A percentile compares a stretch with the other conserved stretches of the same genome.
Conservation (phyloP, 2,888 invertebrate species). For the Dichetophora obliterata region DNA sequence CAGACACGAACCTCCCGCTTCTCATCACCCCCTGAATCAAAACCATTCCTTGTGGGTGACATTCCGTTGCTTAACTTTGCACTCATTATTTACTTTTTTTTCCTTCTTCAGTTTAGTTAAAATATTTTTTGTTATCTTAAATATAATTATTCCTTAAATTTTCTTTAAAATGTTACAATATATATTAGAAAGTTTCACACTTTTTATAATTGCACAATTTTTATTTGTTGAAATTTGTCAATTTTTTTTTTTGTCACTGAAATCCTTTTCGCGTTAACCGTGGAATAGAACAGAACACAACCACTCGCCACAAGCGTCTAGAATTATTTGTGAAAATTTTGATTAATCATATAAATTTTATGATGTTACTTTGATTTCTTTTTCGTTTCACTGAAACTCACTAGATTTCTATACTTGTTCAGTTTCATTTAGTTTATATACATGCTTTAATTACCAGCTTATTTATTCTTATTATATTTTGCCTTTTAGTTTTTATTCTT, state of each 20-base stretch:
- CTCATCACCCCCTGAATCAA: conserved; percentile 10
- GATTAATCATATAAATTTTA: conserved; percentile 46
- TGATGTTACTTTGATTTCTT: conserved; percentile 28
- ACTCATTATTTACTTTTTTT: conserved; percentile 46
- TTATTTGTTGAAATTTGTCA: neutral
- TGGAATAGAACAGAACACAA: conserved; percentile 35
- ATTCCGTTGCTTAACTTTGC: conserved; percentile 45
- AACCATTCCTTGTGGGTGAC: conserved; percentile 19
- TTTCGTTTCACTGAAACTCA: neutral
- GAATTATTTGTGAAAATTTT: conserved; percentile 44
- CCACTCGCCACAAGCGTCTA: conserved; percentile 44
- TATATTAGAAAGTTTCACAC: neutral
- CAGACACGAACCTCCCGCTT: conserved; percentile 52
- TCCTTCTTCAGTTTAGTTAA: neutral
- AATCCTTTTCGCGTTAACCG: neutral
- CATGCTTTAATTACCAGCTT: no score
- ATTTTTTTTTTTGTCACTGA: neutral
- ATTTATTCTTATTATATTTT: no score
- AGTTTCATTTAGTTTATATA: no score
- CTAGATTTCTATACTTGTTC: no score
- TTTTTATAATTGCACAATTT: conserved; percentile 28
- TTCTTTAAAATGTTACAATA: neutral
- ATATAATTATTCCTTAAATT: conserved; percentile 15
- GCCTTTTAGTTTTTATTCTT: neutral
- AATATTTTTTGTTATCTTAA: conserved; percentile 4